phyloP scores from a whole-genome alignment of 2,113 vertebrate species.

The Pandion haliaetus region DNA sequence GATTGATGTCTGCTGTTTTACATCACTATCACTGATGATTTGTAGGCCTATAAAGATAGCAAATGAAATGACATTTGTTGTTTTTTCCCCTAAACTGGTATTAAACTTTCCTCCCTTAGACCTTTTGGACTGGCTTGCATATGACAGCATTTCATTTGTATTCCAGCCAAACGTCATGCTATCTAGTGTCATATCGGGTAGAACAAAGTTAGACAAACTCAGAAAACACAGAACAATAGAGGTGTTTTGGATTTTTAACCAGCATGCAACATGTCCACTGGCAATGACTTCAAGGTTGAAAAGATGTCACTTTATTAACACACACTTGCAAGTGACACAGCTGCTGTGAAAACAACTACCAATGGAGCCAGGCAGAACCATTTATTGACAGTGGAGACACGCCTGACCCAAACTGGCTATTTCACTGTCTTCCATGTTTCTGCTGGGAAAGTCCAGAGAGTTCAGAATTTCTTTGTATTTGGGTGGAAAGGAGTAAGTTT shows the following conservation, averaged over 20 bases:
- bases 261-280: background rate
- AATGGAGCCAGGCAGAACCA: background rate
- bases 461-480: background rate
- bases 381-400: background rate
- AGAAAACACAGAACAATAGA: background rate
- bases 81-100: background rate
- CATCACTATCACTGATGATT: background rate
- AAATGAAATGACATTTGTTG: background rate
- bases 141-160: background rate
- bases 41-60: background rate
- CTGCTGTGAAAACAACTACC: background rate
- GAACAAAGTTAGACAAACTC: background rate
- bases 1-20: background rate
- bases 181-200: background rate
- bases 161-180: background rate
- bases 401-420: background rate
- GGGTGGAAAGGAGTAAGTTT: background rate
- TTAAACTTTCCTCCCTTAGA: background rate
- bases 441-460: background rate
- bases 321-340: background rate
- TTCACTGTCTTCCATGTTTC: background rate
- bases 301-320: background rate
- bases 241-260: background rate
- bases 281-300: background rate
- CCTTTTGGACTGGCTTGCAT: background rate